Percentiles rank a stretch among this genome's conserved stretches.
phyloP scores from a whole-genome alignment of 2,888 invertebrate genomes.

The Polydrusus tereticollis region DNA sequence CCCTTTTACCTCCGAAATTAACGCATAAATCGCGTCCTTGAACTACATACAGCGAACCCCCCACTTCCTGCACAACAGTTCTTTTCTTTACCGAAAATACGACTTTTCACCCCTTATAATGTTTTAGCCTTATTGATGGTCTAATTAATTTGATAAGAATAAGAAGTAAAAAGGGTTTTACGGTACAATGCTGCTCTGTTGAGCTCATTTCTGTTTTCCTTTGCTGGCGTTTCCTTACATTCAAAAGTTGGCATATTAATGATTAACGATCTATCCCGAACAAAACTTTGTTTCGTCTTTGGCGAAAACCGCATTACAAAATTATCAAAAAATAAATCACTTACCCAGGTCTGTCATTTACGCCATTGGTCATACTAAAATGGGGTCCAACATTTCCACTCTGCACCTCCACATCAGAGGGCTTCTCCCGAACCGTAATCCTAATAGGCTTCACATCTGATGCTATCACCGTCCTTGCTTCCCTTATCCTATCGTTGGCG shows the following conservation, averaged over 20 bases:
- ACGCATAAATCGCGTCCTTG: slow-evolving; percentile 14
- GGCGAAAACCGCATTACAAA: neutral
- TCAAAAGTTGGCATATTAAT: no score
- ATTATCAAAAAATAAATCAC: slow-evolving; percentile 47
- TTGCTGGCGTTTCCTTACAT: no score
- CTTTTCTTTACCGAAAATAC: slow-evolving; percentile 1
- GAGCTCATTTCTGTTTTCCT: slow-evolving; percentile 17
- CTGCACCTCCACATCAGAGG: slow-evolving; percentile 64
- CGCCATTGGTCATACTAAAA: slow-evolving; percentile 61
- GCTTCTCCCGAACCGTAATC: slow-evolving; percentile 65
- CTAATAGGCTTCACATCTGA: slow-evolving; percentile 65
- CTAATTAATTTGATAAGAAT: neutral
- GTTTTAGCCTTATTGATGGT: neutral
- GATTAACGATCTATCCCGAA: no score
- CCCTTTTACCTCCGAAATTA: neutral
- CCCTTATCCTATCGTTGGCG: slow-evolving; percentile 60
- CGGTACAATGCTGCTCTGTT: neutral
- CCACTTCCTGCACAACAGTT: slow-evolving; percentile 5
- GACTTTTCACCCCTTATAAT: neutral
- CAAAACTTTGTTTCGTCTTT: no score
- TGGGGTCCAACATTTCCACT: slow-evolving; percentile 65
- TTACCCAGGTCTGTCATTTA: slow-evolving; percentile 64
- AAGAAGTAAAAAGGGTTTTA: neutral
- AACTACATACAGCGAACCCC: slow-evolving; percentile 15
- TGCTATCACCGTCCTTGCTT: slow-evolving; percentile 63